Percentiles rank a stretch among this genome's conserved stretches.
phyloP scores from a whole-genome alignment of 2,888 invertebrate genomes.

The Coenonympha glycerion region DNA sequence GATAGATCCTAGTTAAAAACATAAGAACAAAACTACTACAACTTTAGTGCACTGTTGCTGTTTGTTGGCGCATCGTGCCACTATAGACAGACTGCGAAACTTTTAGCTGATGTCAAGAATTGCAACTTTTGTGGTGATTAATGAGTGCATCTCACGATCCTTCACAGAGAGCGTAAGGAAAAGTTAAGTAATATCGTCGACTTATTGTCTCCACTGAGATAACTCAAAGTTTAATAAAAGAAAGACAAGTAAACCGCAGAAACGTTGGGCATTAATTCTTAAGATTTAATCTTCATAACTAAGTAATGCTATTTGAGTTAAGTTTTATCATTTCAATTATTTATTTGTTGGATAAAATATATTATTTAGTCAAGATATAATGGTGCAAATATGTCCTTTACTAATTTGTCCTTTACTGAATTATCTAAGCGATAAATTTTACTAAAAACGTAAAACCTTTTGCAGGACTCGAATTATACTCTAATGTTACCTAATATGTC shows the following conservation, averaged over 20 bases:
- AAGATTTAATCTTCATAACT: background rate
- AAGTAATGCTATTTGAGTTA: no score
- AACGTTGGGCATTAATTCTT: background rate
- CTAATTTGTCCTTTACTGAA: no score
- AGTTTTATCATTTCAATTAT: no score
- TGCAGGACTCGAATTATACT: no score
- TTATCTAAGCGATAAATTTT: no score
- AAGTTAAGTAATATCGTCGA: constrained; percentile 1
- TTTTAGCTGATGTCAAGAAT: constrained; percentile 13
- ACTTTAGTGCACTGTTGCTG: constrained; percentile 2
- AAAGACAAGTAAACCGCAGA: background rate
- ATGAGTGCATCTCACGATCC: constrained; percentile 7
- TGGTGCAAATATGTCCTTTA: no score
- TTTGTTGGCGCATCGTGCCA: constrained; percentile 8
- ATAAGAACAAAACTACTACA: constrained; percentile 1
- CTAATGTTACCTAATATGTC: background rate
- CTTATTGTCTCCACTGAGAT: background rate
- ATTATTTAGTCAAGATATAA: no score
- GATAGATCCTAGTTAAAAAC: background rate
- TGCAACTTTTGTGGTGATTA: constrained; percentile 12
- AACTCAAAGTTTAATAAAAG: background rate
- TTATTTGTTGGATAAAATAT: no score
- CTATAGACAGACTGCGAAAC: constrained; percentile 10
- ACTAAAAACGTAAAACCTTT: no score
- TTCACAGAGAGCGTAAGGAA: constrained; percentile 6